Conservation (phyloP, 2,113 vertebrate species). For the Terrapene triunguis region DNA sequence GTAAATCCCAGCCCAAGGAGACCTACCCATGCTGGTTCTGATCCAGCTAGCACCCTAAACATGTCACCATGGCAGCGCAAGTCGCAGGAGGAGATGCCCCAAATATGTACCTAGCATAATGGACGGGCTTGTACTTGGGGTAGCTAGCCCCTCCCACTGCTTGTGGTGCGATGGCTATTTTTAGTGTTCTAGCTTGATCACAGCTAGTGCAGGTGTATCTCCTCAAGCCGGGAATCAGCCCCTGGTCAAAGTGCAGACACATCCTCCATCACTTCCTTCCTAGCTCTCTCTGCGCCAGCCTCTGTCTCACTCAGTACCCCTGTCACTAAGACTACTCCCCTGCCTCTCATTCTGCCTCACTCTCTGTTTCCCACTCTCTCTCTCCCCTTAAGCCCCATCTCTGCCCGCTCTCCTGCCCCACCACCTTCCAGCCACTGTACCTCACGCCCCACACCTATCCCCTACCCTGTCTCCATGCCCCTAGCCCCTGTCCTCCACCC, state of each 20-base stretch:
- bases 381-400: background rate
- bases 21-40: background rate
- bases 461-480: fast-evolving
- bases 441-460: background rate
- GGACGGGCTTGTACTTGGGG: background rate
- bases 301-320: background rate
- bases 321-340: background rate
- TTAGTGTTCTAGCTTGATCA: background rate
- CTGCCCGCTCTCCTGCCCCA: background rate
- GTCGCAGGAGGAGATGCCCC: background rate
- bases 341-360: background rate
- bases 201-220: background rate
- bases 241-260: background rate
- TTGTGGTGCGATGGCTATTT: background rate
- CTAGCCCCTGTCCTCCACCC: background rate
- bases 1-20: background rate
- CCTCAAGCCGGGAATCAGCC: background rate
- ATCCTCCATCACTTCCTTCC: background rate
- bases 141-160: background rate
- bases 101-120: background rate
- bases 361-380: background rate
- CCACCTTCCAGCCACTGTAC: background rate
- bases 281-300: background rate
- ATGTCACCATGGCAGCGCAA: background rate
- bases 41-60: background rate